Base-by-base conservation (phyloP, 1,140 invertebrate species). In the Caenorhabditis latens region DNA sequence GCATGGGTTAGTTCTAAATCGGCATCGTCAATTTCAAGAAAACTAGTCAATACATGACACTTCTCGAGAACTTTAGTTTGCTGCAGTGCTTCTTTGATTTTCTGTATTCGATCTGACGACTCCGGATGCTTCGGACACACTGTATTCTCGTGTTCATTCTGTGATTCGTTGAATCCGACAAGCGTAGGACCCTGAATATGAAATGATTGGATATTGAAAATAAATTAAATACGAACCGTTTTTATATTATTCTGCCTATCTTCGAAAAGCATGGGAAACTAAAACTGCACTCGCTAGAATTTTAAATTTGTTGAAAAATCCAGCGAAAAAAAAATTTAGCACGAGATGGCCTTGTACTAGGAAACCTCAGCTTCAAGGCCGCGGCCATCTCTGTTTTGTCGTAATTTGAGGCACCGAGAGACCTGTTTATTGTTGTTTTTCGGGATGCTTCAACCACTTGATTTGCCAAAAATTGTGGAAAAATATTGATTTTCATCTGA, bases 21-120 rank as follows among this genome's bases (percentile, higher is more conserved):
- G 13, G n/a, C 55, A 48, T 87, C 86, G 53, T 87, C 86, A 11
- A 65, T 65, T 19, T 42, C 24, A 9, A 67, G 79, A 83, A 87
- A 87, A n/a, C 50, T 75, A 0, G 40, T 53, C 11, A 84, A 8
- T 0, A 84, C 61, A 3, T 43, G 21, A 48, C 84, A 84, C 13
- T 63, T 50, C 19, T 63, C 43, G 19, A 84, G 42, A 4, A 67
- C 24, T 46, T 53, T 50, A 3, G 57, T 84, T 32, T 84, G 40
- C 67, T 24, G 32, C 42, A 84, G 21, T 4, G 24, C 57, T 11
- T 84, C 61, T 40, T 63, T 50, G 32, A 84, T 84, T 8, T 53
- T 67, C 24, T 19, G 14, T 32, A 84, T 84, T 21, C 84, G 32
- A 19, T 53, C 61, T 13, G 84, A 24, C 13, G 58, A 65, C 24